Evolutionary conservation across 2,888 invertebrate species (phyloP).

Genomic region (Andrena haemorrhoa): DNA sequence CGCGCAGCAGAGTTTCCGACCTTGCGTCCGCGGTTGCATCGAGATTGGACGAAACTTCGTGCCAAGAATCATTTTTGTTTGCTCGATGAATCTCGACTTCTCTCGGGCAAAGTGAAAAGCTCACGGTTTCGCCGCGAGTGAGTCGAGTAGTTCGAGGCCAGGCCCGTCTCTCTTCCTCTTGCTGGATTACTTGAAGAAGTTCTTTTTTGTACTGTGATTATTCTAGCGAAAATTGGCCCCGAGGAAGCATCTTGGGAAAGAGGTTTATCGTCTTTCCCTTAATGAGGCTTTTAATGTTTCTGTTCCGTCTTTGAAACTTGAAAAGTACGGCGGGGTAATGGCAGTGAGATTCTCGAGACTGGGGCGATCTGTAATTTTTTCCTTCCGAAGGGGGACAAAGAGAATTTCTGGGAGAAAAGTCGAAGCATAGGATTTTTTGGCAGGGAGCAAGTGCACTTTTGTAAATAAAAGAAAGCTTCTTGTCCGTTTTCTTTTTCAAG

Average conservation of each 20-base stretch:
- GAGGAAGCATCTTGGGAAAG: conserved; percentile 18
- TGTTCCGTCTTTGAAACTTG: background rate
- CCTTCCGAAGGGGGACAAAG: background rate
- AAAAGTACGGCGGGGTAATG: background rate
- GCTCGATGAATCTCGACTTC: conserved; percentile 44
- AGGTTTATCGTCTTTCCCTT: conserved; percentile 18
- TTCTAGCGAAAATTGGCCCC: conserved; percentile 32
- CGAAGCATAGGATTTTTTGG: background rate
- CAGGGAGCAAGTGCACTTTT: background rate
- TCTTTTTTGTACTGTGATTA: conserved; percentile 12
- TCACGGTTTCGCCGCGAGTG: background rate
- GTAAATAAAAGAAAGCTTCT: background rate
- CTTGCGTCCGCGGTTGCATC: background rate
- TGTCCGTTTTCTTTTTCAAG: background rate
- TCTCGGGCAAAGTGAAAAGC: conserved; percentile 25
- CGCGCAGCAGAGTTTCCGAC: conserved; percentile 20
- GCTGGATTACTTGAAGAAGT: conserved; percentile 19
- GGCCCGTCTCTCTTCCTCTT: background rate
- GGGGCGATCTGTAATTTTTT: background rate
- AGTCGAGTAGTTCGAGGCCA: conserved; percentile 13
- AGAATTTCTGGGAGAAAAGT: background rate
- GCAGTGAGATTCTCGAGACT: background rate
- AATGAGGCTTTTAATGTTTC: conserved; percentile 15
- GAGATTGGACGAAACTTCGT: conserved; percentile 12
- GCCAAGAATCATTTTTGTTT: conserved; percentile 44